Conservation (phyloP, 1,140 invertebrate genomes). For the Platorchestia sp. region DNA sequence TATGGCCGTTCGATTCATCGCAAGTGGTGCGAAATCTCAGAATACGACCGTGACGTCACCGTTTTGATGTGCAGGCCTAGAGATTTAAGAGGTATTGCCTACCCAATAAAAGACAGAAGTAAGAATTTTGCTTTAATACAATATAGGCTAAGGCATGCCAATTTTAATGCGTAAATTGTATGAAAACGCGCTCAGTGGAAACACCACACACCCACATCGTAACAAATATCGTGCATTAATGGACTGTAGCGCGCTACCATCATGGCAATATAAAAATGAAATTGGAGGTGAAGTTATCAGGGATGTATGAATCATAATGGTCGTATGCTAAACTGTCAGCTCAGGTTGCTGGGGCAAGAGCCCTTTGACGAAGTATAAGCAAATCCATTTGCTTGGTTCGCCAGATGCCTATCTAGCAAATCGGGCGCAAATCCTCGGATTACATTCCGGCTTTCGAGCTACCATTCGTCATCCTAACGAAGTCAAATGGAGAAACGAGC, state of each 20-base stretch:
- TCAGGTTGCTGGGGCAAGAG: neutral
- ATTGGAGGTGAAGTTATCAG: neutral
- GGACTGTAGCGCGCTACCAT: neutral
- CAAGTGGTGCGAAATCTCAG: too few species aligned
- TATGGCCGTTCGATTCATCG: too few species aligned
- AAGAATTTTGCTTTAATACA: too few species aligned
- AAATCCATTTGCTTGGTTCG: constrained; percentile 30
- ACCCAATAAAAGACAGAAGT: too few species aligned
- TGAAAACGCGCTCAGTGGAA: neutral
- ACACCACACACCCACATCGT: neutral
- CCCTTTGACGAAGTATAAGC: neutral
- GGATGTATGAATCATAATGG: neutral
- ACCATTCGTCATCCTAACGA: constrained; percentile 45
- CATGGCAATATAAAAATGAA: neutral
- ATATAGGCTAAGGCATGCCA: neutral
- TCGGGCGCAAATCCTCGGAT: constrained; percentile 24
- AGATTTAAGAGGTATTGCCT: too few species aligned
- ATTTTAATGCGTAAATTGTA: neutral
- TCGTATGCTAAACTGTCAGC: neutral
- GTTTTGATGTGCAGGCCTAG: too few species aligned
- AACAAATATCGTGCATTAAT: neutral
- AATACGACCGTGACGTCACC: too few species aligned
- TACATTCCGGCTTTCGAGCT: constrained; percentile 27
- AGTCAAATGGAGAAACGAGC: constrained; percentile 30
- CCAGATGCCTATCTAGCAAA: constrained; percentile 29